Conservation (phyloP, 2,888 invertebrate species). For the Ypsolopha scabrella region DNA sequence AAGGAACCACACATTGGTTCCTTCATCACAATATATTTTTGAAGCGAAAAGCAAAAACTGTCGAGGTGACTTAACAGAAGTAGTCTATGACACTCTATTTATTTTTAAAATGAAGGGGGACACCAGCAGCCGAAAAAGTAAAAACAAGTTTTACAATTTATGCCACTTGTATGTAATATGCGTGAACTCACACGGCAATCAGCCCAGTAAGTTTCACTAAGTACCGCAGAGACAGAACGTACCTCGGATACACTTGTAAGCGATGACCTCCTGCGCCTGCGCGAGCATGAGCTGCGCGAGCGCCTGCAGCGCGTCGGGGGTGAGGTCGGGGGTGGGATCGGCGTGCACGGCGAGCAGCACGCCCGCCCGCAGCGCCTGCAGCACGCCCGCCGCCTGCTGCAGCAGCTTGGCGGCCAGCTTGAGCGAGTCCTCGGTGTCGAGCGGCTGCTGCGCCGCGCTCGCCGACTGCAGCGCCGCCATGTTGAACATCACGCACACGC, state of each 20-base stretch:
- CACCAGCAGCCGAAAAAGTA: too few species aligned
- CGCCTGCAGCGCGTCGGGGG: constrained; percentile 90
- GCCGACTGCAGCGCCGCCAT: constrained; percentile 94
- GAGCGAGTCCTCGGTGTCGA: constrained; percentile 93
- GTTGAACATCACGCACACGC: constrained; percentile 95
- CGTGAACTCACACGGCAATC: neutral
- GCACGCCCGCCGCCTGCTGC: constrained; percentile 94
- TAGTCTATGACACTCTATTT: too few species aligned
- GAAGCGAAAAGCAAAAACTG: neutral
- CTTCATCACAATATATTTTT: too few species aligned
- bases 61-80: neutral
- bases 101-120: too few species aligned
- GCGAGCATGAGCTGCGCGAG: constrained; percentile 93
- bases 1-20: too few species aligned
- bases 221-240: too few species aligned
- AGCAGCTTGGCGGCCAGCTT: constrained; percentile 93
- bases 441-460: constrained; percentile 85
- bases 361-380: constrained; percentile 84
- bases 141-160: too few species aligned
- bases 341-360: constrained; percentile 88
- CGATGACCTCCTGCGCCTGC: constrained; percentile 98
- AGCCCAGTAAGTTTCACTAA: neutral
- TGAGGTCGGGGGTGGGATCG: constrained; percentile 96
- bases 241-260: constrained; percentile 92
- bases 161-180: neutral